Percentiles rank a stretch among this genome's conserved stretches.
phyloP scores from a whole-genome alignment of 2,888 invertebrate genomes.

The Lottia scabra region DNA sequence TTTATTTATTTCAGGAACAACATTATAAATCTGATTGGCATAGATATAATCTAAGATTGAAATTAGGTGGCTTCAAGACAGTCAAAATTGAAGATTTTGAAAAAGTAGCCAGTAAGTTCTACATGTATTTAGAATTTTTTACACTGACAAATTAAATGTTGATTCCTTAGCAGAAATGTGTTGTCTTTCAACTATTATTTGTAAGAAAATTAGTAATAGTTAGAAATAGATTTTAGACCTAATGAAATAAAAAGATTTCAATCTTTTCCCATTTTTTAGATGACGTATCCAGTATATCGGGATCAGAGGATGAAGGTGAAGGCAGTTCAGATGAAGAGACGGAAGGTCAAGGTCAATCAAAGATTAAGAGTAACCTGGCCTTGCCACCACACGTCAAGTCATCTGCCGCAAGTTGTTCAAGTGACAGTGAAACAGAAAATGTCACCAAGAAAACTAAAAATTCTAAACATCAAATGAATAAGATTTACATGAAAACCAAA shows the following conservation, averaged over 20 bases:
- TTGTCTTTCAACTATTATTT: too few species aligned
- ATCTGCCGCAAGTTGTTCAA: conserved; percentile 33
- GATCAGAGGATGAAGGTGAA: conserved; percentile 71
- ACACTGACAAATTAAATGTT: too few species aligned
- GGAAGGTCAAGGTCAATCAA: conserved; percentile 23
- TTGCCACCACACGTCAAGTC: conserved; percentile 26
- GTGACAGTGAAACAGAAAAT: conserved; percentile 45
- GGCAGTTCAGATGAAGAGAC: conserved; percentile 35
- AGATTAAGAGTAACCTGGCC: conserved; percentile 25
- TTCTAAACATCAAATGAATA: conserved; percentile 70
- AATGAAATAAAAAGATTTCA: too few species aligned
- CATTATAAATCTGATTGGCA: conserved; percentile 90
- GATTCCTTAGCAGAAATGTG: too few species aligned
- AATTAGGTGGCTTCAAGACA: conserved; percentile 74
- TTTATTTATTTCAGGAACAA: conserved; percentile 72
- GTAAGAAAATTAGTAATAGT: too few species aligned
- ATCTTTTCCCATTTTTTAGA: conserved; percentile 65
- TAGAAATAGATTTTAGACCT: too few species aligned
- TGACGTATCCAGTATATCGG: conserved; percentile 78
- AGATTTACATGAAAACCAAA: conserved; percentile 80
- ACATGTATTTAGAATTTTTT: not conserved
- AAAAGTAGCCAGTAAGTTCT: conserved; percentile 51
- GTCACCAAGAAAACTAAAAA: conserved; percentile 32
- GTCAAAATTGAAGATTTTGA: conserved; percentile 75
- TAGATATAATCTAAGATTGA: conserved; percentile 83